Evolutionary conservation across 1,140 invertebrate genomes (phyloP), one percentile per base, ranked within the genome.

Genomic region (Diorhabda carinulata): DNA sequence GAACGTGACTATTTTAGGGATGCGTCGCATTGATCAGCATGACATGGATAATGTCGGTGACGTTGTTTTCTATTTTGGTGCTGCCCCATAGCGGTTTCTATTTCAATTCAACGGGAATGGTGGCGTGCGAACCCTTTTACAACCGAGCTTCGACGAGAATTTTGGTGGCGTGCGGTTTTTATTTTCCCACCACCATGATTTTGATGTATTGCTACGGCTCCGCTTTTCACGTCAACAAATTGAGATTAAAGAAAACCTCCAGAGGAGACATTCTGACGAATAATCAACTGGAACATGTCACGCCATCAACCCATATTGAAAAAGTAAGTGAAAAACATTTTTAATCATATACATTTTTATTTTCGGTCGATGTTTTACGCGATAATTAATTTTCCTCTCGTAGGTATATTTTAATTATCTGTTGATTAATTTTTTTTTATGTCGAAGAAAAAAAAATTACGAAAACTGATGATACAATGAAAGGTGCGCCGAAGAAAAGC

Each of bases 201-300:
- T 84, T 94, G 72, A 94, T 94, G 91, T 94, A 94, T 80, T 93
- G 91, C 80, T 94, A 94, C 79, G 92, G 92, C 10, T 93, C 91
- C 8, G 92, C 92, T 45, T 93, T 94, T 79, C 92, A 94, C 80
- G 90, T 92, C 76, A 92, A 92, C 81, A 92, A 92, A 81, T 86
- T 90, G 45, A 86, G 90, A 66, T 82, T 89, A 67, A 91, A 90
- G 80, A 82, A 82, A 62, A 80, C 83, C 64, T 25, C 25, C 25
- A 25, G 25, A 25, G 83, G 81, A 67, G 81, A 81, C 70, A 76
- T 72, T 62, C 76, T 76, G n/a, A 75, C 85, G 72, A 81, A 80
- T 41, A 76, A 70, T 66, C 76, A 78, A 42, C 74, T 75, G 7
- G 76, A 78, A 40, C 74, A 76, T 44, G 74, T 25, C 25, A 25